phyloP scores from a whole-genome alignment of 2,888 invertebrate genomes.

The Agriopis marginaria region DNA sequence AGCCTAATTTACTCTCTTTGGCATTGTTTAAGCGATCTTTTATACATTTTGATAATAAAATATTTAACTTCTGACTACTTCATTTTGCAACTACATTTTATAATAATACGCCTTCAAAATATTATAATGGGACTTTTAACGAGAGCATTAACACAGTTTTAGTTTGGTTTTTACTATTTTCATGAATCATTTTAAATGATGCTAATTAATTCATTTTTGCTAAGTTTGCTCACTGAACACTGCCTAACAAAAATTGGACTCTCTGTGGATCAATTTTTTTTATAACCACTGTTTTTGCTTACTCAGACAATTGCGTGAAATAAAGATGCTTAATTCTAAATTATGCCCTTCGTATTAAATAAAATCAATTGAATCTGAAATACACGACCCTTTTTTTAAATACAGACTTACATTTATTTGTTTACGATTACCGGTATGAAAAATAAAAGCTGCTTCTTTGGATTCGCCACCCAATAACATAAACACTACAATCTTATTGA shows the following conservation, averaged over 20 bases:
- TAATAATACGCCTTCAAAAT: background rate
- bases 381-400: constrained; percentile 52
- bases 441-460: constrained; percentile 84
- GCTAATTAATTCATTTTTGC: constrained; percentile 6
- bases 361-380: constrained; percentile 13
- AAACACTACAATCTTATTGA: constrained; percentile 71
- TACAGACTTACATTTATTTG: constrained; percentile 65
- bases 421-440: constrained; percentile 74
- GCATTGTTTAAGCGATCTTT: constrained; percentile 49
- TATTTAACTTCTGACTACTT: constrained; percentile 37
- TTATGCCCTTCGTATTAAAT: too few species aligned
- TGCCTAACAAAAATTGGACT: constrained; percentile 41
- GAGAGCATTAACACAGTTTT: background rate
- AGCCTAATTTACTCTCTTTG: constrained; percentile 56
- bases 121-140: background rate
- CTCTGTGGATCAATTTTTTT: background rate
- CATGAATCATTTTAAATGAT: background rate
- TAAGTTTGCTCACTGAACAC: background rate
- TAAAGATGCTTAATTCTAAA: background rate
- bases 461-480: constrained; percentile 60
- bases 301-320: background rate
- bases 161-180: background rate
- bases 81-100: background rate
- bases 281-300: background rate
- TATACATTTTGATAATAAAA: constrained; percentile 12